These are phyloP conservation scores for Amblyjoppa proteus DNA, from an alignment of 2,888 invertebrate species.

Conservation along the genomic window DNA sequence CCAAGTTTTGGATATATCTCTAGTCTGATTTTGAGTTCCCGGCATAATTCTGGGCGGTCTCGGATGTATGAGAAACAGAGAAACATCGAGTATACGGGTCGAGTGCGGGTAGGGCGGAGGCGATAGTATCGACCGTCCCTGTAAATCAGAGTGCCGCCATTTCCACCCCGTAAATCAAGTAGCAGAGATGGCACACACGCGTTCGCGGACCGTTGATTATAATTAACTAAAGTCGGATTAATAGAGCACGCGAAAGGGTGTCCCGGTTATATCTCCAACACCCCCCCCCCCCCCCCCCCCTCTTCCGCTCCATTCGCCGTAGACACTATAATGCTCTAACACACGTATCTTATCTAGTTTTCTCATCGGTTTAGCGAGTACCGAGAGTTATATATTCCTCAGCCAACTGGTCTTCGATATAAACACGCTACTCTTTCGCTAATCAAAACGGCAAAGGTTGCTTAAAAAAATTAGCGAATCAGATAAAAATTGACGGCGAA, in stretches of 20 bases:
- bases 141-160: conserved; percentile 67
- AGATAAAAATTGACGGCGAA: neutral
- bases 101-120: conserved; percentile 19
- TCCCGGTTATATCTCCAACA: conserved; percentile 59
- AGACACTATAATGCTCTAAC: conserved; percentile 37
- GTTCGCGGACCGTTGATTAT: conserved; percentile 71
- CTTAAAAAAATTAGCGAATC: conserved; percentile 38
- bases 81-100: conserved; percentile 33
- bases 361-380: conserved; percentile 64
- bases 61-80: conserved; percentile 46
- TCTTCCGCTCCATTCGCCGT: neutral
- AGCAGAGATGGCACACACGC: conserved; percentile 63
- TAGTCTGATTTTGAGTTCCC: conserved; percentile 28
- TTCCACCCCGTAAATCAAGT: conserved; percentile 67
- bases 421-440: conserved; percentile 60
- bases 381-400: conserved; percentile 47
- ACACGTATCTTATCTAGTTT: conserved; percentile 63
- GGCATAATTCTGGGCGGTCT: conserved; percentile 32
- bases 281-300: neutral
- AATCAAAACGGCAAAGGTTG: conserved; percentile 57
- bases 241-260: conserved; percentile 75
- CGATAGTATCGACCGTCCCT: conserved; percentile 65
- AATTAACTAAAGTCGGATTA: conserved; percentile 76
- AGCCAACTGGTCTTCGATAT: conserved; percentile 19
- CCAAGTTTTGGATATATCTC: conserved; percentile 6